Evolutionary conservation across 2,888 invertebrate genomes (phyloP), one percentile per base, ranked within the genome.

Genomic region (Choristoneura rosaceana): DNA sequence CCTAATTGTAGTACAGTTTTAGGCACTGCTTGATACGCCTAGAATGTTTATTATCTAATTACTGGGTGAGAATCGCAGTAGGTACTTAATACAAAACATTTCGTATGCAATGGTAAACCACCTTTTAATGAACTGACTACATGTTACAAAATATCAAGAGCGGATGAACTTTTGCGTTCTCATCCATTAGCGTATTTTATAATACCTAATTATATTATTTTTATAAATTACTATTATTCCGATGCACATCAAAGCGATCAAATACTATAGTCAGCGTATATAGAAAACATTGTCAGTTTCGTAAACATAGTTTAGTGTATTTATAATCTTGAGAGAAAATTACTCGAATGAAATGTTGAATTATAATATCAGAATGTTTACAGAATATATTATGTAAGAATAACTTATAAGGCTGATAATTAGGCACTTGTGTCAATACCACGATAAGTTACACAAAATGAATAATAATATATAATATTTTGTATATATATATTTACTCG

Each of bases 401-500:
- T 70, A 64, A 45, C 41, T 61, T 17, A 60, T 43, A 52, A 70
- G 65, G 65, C 65, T 70, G 60, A 70, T 60, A 61, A 34, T 45
- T 63, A 64, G 63, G 58, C 63, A 43, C 43, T 33, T 41, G 41
- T 55, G 55, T 55, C 55, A 55, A 55, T 55, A 55, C 55, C 55
- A 25, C 33, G 52, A 50, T 43, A 3, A n/a, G 33, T 43, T 43
- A n/a, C 41, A 17, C 15, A 8, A 45, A 60, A 9, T 1, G 25
- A 55, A 25, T 55, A 55, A 55, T 25, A 25, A 14, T 55, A 17
- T 15, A 50, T 50, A 52, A 15, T 17, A 52, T 7, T 38, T 2
- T 2, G 5, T n/a, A 5, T 14, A 14, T 5, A 4, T n/a, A 47
- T 7, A n/a, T 25, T 25, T 17, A 4, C 25, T 55, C 9, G 52